These are phyloP conservation scores for Sapajus apella DNA, from an alignment of 2,113 vertebrate genomes.

Conservation along the genomic window DNA sequence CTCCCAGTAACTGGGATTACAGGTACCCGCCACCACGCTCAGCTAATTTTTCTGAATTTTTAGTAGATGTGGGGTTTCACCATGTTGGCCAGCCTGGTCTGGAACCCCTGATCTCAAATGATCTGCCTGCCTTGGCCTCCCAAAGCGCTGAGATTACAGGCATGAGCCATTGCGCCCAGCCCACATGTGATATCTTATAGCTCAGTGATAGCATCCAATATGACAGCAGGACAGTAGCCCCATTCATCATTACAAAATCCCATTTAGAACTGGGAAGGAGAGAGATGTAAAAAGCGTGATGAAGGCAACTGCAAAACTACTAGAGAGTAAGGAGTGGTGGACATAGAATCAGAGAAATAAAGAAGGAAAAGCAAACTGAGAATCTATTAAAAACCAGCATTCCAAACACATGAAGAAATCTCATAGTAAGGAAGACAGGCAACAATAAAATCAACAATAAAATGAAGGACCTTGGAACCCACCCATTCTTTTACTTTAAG, in stretches of 20 bases:
- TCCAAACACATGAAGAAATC: neutral
- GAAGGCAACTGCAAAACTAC: neutral
- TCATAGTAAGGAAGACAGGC: neutral
- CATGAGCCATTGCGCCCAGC: too few relatives aligned
- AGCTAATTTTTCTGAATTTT: too few relatives aligned
- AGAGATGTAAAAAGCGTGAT: neutral
- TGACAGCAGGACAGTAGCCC: neutral
- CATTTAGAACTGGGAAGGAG: neutral
- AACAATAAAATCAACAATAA: conserved; percentile 5
- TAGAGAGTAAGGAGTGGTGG: neutral
- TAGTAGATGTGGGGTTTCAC: too few relatives aligned
- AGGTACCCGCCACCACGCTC: too few relatives aligned
- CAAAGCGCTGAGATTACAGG: too few relatives aligned
- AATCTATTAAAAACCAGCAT: neutral
- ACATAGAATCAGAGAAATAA: neutral
- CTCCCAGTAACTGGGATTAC: too few relatives aligned
- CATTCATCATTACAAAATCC: neutral
- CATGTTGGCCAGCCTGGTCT: too few relatives aligned
- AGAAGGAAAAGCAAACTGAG: neutral
- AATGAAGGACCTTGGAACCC: neutral
- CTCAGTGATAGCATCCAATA: neutral
- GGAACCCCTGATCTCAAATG: too few relatives aligned
- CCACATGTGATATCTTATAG: neutral
- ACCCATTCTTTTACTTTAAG: too few relatives aligned
- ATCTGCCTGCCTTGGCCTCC: too few relatives aligned